Conservation (phyloP, 2,888 invertebrate species). For the Rotaria macrura region DNA sequence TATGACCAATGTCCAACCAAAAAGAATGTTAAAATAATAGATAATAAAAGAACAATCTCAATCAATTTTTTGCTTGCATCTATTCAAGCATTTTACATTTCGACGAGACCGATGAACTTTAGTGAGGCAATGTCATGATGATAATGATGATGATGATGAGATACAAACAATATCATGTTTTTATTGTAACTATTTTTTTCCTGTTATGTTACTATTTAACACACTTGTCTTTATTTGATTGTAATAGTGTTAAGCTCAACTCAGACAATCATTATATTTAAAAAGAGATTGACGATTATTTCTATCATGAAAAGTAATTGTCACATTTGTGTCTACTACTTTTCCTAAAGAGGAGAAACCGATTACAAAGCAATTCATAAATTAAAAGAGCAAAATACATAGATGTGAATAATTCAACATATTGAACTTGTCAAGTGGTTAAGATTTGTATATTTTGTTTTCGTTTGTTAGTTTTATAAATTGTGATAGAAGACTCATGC, state of each 20-base stretch:
- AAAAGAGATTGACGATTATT: background rate
- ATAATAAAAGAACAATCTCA: background rate
- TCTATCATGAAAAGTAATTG: background rate
- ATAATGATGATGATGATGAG: background rate
- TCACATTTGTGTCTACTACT: background rate
- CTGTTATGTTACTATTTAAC: background rate
- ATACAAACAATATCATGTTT: background rate
- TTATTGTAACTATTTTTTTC: background rate
- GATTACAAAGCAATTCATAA: background rate
- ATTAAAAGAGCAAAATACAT: background rate
- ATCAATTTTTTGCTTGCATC: background rate
- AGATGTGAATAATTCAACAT: background rate
- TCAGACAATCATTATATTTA: background rate
- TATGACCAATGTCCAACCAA: background rate
- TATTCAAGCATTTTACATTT: background rate
- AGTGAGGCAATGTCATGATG: background rate
- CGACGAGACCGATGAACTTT: background rate
- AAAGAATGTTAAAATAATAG: constrained; percentile 2
- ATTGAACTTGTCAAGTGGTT: background rate
- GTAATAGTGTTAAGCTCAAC: background rate
- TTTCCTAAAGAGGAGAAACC: background rate
- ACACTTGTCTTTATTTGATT: background rate
- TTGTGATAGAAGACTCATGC: background rate
- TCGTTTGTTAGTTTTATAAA: background rate
- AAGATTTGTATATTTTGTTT: background rate